Evolutionary conservation across 2,797 vertebrate species (phyloP), one percentile per base, ranked within the genome.

Genomic region (Chromis chromis): DNA sequence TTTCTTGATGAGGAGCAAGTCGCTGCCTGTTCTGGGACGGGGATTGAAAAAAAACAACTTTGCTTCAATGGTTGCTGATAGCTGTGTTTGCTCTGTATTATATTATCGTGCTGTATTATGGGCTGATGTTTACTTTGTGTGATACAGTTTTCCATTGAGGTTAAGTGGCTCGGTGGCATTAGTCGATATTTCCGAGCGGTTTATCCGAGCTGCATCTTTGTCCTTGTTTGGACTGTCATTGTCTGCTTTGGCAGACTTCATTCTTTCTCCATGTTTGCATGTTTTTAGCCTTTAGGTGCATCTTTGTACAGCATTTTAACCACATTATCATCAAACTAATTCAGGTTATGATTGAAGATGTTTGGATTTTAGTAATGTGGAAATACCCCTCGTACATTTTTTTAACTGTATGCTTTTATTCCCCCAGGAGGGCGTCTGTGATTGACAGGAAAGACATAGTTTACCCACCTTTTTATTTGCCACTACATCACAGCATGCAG

Each of bases 1-100:
- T 88, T 85, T 86, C 70, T 36, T 74, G 89, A 92, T 86, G 86
- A 88, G 75, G 74, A 65, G 71, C 79, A 21, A 82, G 88, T 70
- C 83, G 0, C 39, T 85, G 80, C 89, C 74, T 88, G 89, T 58
- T 49, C 14, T 39, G 22, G 73, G 36, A 69, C 49, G 0, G 65
- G 70, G 39, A 56, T 7, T 31, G 74, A 56, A 42, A 42, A 21
- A 48, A 48, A 48, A n/a, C 55, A 28, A 59, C 61, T 70, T 11
- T 19, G 56, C 64, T 63, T 63, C 53, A 61, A 10, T 39, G 48
- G 67, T 49, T 65, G 42, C 81, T 40, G 72, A 77, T 80, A 17
- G 39, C 70, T 62, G 17, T 70, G 66, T 84, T 78, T 76, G 66
- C 58, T 42, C 50, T 33, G 59, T 19, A 54, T 78, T 46, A 46